Evolutionary conservation across 2,888 invertebrate genomes (phyloP).

Genomic region (Geotrupes spiniger): DNA sequence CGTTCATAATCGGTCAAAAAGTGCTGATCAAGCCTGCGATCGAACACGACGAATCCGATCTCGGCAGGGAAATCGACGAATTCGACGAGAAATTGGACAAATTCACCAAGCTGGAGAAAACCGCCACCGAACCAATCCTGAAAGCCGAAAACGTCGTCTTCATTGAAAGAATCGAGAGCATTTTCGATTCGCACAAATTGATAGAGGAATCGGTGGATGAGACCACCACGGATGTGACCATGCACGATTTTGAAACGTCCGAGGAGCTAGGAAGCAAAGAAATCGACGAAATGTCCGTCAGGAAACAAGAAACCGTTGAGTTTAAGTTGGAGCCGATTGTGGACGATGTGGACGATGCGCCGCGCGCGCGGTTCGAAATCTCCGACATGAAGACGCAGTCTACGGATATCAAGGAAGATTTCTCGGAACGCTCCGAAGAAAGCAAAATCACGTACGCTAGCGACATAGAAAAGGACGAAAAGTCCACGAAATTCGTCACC

Average conservation of each 20-base stretch:
- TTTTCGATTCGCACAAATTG: conserved; percentile 9
- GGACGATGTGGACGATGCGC: no score
- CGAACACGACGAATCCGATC: conserved; percentile 20
- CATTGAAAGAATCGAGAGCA: no score
- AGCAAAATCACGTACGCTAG: conserved; percentile 21
- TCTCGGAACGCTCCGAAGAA: conserved; percentile 22
- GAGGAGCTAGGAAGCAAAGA: conserved; percentile 27
- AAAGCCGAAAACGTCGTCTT: conserved; percentile 11
- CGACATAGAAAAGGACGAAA: conserved; percentile 17
- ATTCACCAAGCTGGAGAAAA: conserved; percentile 17
- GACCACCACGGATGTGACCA: conserved; percentile 19
- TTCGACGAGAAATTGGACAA: neutral
- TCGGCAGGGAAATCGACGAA: neutral
- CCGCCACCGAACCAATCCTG: conserved; percentile 1
- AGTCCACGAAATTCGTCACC: conserved; percentile 8
- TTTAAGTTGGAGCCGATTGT: neutral
- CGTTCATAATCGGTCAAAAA: conserved; percentile 32
- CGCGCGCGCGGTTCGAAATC: no score
- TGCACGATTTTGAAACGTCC: conserved; percentile 30
- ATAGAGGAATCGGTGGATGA: conserved; percentile 22
- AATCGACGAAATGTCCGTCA: conserved; percentile 18
- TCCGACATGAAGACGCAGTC: no score
- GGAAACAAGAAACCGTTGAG: conserved; percentile 15
- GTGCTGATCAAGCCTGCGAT: conserved; percentile 22
- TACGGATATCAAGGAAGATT: conserved; percentile 16